Evolutionary conservation across 2,888 invertebrate species (phyloP).

Genomic region (Pocota personata): DNA sequence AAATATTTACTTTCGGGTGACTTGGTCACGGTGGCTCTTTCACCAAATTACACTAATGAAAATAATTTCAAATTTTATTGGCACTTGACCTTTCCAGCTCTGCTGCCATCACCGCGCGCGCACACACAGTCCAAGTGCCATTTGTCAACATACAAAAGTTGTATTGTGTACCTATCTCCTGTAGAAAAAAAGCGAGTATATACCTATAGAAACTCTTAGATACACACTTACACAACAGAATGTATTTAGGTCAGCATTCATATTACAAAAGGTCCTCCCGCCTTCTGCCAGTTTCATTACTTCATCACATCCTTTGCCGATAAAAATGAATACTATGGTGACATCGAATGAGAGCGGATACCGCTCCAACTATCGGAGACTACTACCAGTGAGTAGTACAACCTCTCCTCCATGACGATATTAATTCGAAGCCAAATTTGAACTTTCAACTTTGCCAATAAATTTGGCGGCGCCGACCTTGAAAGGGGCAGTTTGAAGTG

Average conservation of each 20-base stretch:
- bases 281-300: constrained; percentile 19
- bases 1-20: constrained; percentile 13
- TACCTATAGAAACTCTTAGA: not conserved
- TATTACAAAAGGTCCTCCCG: not conserved
- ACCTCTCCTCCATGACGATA: not conserved
- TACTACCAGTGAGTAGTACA: too few species aligned
- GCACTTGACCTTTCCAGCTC: constrained; percentile 29
- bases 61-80: constrained; percentile 47
- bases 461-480: constrained; percentile 59
- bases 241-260: constrained; percentile 29
- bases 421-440: constrained; percentile 33
- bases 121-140: not conserved
- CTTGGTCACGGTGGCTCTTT: constrained; percentile 6
- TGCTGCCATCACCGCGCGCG: not conserved
- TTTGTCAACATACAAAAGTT: constrained; percentile 32
- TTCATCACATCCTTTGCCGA: constrained; percentile 38
- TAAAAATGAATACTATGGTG: not conserved
- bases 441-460: constrained; percentile 62
- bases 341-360: not conserved
- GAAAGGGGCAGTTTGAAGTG: constrained; percentile 41
- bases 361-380: not conserved
- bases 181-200: not conserved
- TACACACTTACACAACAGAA: not conserved
- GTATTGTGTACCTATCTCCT: not conserved
- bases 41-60: constrained; percentile 14